Evolutionary conservation across 2,888 invertebrate genomes (phyloP).

Genomic region (Falcaria lacertinaria): DNA sequence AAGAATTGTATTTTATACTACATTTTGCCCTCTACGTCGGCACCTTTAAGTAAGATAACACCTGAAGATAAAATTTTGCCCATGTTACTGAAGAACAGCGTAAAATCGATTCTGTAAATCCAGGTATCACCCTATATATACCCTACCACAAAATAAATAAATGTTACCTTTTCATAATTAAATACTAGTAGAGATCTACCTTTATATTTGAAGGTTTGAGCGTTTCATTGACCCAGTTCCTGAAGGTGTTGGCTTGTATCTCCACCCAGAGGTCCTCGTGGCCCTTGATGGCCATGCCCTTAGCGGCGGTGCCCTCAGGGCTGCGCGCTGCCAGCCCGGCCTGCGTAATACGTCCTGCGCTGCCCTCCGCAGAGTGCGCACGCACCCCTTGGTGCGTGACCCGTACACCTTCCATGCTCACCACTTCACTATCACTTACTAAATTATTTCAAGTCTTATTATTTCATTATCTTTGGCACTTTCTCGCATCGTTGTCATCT

Average conservation of each 20-base stretch:
- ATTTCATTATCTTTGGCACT: slow-evolving; percentile 43
- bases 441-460: slow-evolving; percentile 20
- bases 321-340: slow-evolving; percentile 93
- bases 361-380: slow-evolving; percentile 80
- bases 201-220: slow-evolving; percentile 84
- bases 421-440: slow-evolving; percentile 26
- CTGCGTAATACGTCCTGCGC: slow-evolving; percentile 83
- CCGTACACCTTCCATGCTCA: slow-evolving; percentile 73
- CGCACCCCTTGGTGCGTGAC: slow-evolving; percentile 79
- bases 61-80: no score
- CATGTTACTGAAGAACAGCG: no score
- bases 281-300: slow-evolving; percentile 96
- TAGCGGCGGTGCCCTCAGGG: slow-evolving; percentile 94
- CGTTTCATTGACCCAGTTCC: slow-evolving; percentile 98
- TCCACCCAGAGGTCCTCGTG: slow-evolving; percentile 97
- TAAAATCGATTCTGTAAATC: no score
- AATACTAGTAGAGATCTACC: slow-evolving; percentile 55
- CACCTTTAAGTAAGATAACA: no score
- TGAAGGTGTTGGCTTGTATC: slow-evolving; percentile 96
- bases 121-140: no score
- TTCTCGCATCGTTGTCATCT: slow-evolving; percentile 51
- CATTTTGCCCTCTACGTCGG: no score
- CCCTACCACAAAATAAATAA: no score
- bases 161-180: no score
- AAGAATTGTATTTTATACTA: no score